Evolutionary conservation across 1,140 invertebrate species (phyloP).

Genomic region (Drosophila pandora): DNA sequence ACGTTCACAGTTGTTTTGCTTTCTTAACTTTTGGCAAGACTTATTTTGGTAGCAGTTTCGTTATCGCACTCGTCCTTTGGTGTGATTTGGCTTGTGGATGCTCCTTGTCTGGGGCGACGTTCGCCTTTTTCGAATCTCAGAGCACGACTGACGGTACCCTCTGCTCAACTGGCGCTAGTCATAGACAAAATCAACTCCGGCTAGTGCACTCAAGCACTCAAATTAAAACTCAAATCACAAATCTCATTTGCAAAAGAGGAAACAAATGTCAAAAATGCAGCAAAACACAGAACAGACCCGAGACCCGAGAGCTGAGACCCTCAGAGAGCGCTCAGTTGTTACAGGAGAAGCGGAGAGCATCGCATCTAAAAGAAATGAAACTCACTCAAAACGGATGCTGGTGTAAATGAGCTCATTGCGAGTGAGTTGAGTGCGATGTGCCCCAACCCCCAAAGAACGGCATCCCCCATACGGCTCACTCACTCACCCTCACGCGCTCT

Average conservation of each 20-base stretch:
- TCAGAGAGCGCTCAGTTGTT: slow-evolving; percentile 11
- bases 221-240: slow-evolving; percentile 33
- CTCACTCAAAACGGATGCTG: slow-evolving; percentile 46
- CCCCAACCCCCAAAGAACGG: slow-evolving; percentile 6
- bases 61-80: slow-evolving; percentile 49
- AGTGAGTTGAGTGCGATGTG: slow-evolving; percentile 1
- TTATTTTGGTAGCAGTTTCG: slow-evolving; percentile 53
- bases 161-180: slow-evolving; percentile 65
- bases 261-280: slow-evolving; percentile 78
- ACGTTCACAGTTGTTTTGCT: slow-evolving; percentile 50
- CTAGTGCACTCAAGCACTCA: slow-evolving; percentile 54
- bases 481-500: slow-evolving; percentile 34
- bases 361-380: neutral
- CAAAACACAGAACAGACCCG: slow-evolving; percentile 38
- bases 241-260: slow-evolving; percentile 72
- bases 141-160: slow-evolving; percentile 75
- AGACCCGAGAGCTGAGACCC: slow-evolving; percentile 15
- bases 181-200: slow-evolving; percentile 70
- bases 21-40: slow-evolving; percentile 28
- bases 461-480: slow-evolving; percentile 40
- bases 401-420: slow-evolving; percentile 26
- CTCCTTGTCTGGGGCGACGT: slow-evolving; percentile 45
- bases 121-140: slow-evolving; percentile 70
- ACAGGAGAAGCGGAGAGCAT: slow-evolving; percentile 21
- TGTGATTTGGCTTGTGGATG: slow-evolving; percentile 14